Percentiles rank a stretch among this genome's conserved stretches.
These are phyloP conservation scores for Phenacoccus solenopsis DNA, from an alignment of 1,140 invertebrate species.

Conservation along the genomic window DNA sequence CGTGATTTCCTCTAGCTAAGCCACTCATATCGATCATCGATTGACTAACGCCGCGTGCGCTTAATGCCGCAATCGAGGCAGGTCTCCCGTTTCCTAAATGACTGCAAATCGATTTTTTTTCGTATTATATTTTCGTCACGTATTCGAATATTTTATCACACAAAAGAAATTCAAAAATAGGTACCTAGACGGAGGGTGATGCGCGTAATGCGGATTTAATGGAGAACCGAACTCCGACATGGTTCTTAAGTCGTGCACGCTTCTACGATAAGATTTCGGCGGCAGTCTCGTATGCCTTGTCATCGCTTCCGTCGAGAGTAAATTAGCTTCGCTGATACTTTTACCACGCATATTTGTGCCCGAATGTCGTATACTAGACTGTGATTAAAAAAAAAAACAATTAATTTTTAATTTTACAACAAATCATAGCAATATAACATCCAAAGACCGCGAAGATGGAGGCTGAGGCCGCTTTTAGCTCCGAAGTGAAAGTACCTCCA, in stretches of 20 bases:
- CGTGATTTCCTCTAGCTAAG: constrained; percentile 2
- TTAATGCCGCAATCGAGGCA: constrained; percentile 21
- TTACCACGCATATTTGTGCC: constrained; percentile 25
- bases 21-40: constrained; percentile 13
- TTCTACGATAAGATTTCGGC: constrained; percentile 25
- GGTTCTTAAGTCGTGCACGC: constrained; percentile 30
- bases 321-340: constrained; percentile 55
- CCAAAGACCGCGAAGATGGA: too few species aligned
- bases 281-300: constrained; percentile 21
- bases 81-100: constrained; percentile 21
- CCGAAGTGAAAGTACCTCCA: background rate
- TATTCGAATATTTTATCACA: too few species aligned
- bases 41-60: constrained; percentile 13
- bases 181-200: constrained; percentile 16
- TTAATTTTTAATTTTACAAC: too few species aligned
- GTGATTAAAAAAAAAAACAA: too few species aligned
- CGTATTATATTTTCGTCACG: background rate
- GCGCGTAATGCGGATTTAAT: constrained; percentile 18
- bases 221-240: constrained; percentile 23
- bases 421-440: too few species aligned
- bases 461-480: too few species aligned
- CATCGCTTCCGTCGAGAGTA: constrained; percentile 43
- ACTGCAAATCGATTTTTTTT: background rate
- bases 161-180: background rate
- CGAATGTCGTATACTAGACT: background rate